These are phyloP conservation scores for Chrysopilus asiliformis DNA, from an alignment of 2,888 invertebrate species.

Conservation along the genomic window DNA sequence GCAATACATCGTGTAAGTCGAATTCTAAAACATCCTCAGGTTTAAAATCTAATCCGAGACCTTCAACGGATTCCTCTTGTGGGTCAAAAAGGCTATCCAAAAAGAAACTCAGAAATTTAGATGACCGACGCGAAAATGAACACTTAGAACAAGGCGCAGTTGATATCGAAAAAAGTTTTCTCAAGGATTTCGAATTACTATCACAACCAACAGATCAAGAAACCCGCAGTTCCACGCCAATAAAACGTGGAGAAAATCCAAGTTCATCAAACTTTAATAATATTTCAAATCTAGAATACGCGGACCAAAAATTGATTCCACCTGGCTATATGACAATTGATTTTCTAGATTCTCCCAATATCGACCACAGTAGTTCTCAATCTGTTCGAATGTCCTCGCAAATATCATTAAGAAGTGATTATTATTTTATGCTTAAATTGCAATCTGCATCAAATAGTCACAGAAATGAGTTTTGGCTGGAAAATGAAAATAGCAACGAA, in stretches of 20 bases:
- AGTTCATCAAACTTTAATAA: not conserved
- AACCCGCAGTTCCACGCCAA: too few relatives aligned
- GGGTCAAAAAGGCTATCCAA: too few relatives aligned
- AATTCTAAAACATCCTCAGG: too few relatives aligned
- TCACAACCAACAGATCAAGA: conserved; percentile 8
- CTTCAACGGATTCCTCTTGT: too few relatives aligned
- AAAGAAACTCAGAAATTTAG: too few relatives aligned
- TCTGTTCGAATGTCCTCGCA: not conserved
- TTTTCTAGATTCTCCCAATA: not conserved
- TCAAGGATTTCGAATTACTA: conserved; percentile 8
- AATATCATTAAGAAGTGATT: conserved; percentile 2
- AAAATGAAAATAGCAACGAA: not conserved
- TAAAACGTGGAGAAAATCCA: not conserved
- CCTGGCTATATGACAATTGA: conserved; percentile 1
- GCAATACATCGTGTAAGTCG: too few relatives aligned
- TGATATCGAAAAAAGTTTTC: too few relatives aligned
- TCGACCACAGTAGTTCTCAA: not conserved
- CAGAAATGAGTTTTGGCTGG: conserved; percentile 1
- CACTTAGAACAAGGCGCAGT: too few relatives aligned
- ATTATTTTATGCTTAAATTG: conserved; percentile 5
- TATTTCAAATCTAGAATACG: conserved; percentile 1
- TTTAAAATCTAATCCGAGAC: too few relatives aligned
- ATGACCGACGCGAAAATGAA: too few relatives aligned
- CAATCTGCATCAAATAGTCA: not conserved
- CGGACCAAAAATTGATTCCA: not conserved